Percentiles rank a stretch among this genome's conserved stretches.
Evolutionary conservation across 2,797 vertebrate genomes (phyloP).

Genomic region (Channa striata): DNA sequence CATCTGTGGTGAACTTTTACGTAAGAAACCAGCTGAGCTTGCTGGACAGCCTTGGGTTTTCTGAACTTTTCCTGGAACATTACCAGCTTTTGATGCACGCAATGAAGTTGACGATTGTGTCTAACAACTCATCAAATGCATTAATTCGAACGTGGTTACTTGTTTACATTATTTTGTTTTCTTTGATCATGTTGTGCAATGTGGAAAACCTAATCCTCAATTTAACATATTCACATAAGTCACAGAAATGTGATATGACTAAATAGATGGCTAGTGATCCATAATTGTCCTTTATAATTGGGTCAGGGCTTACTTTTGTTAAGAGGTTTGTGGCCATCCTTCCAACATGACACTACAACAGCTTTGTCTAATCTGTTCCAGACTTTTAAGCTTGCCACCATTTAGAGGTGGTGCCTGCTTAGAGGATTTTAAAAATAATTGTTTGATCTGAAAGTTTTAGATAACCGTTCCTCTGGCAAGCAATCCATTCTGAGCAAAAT

Average conservation of each 20-base stretch:
- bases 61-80: not conserved
- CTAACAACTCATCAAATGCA: no score
- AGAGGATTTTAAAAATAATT: no score
- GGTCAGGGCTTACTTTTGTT: constrained; percentile 22
- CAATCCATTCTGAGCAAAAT: no score
- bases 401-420: not conserved
- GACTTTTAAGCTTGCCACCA: constrained; percentile 32
- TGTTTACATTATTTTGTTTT: no score
- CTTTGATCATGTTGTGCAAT: not conserved
- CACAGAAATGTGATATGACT: not conserved
- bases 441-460: not conserved
- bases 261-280: not conserved
- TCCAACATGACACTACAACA: constrained; percentile 17
- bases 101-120: no score
- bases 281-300: constrained; percentile 3
- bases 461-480: no score
- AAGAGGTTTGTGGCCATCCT: constrained; percentile 53
- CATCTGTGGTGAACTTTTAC: not conserved
- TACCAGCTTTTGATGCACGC: not conserved
- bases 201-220: not conserved
- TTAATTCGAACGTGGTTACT: no score
- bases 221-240: not conserved
- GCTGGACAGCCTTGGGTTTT: not conserved
- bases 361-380: constrained; percentile 61
- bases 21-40: not conserved